These are phyloP conservation scores for Morpho achilles DNA, from an alignment of 2,888 invertebrate genomes.

Conservation along the genomic window DNA sequence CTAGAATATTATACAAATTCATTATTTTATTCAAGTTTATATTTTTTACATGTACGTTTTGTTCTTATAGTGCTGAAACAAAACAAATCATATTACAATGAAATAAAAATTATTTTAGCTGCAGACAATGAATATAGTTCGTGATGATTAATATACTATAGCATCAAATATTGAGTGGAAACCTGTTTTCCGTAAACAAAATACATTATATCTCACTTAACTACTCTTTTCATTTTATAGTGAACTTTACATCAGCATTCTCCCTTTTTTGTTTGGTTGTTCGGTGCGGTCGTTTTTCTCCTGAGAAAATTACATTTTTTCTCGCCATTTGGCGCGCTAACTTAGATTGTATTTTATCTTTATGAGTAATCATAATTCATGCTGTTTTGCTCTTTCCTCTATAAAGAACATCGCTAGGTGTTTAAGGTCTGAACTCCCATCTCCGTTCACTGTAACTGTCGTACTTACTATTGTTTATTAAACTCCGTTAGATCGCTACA, in stretches of 20 bases:
- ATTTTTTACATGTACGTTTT: too few relatives aligned
- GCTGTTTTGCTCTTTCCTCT: slow-evolving; percentile 57
- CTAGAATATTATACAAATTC: too few relatives aligned
- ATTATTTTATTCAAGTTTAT: too few relatives aligned
- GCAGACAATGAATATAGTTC: too few relatives aligned
- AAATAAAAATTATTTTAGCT: too few relatives aligned
- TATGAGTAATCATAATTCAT: slow-evolving; percentile 76
- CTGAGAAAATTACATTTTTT: slow-evolving; percentile 68
- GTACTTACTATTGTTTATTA: slow-evolving; percentile 51
- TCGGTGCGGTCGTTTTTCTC: slow-evolving; percentile 51
- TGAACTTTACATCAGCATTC: slow-evolving; percentile 18
- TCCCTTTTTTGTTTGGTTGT: slow-evolving; percentile 47
- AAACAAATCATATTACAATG: too few relatives aligned
- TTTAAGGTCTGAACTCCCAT: slow-evolving; percentile 57
- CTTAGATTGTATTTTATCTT: slow-evolving; percentile 76
- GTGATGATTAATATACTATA: too few relatives aligned
- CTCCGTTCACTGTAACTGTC: slow-evolving; percentile 56
- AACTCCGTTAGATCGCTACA: slow-evolving; percentile 35
- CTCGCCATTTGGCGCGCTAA: slow-evolving; percentile 67
- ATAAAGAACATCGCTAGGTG: slow-evolving; percentile 50
- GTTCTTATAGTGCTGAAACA: too few relatives aligned
- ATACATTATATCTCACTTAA: not conserved
- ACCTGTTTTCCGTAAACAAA: too few relatives aligned
- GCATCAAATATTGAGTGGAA: too few relatives aligned
- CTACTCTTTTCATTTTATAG: slow-evolving; percentile 10